Conservation (phyloP, 2,113 vertebrate genomes). For the Hymenochirus boettgeri region DNA sequence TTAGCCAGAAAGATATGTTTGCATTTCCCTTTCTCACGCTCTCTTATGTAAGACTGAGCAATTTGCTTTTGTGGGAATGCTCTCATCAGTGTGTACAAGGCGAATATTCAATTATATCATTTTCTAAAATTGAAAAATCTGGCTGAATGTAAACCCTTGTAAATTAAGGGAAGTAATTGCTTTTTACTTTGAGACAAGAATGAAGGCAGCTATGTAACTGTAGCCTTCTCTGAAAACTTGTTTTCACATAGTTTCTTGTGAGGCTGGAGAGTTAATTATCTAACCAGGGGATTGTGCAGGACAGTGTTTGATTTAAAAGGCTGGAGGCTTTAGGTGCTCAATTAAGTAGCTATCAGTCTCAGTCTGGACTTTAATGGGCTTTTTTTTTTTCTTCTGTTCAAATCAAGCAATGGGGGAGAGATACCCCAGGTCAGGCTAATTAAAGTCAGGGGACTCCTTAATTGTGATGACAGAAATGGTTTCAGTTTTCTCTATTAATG, state of each 20-base stretch:
- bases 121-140: constrained; percentile 40
- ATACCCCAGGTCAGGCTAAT: constrained; percentile 91
- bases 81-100: constrained; percentile 12
- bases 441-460: constrained; percentile 96
- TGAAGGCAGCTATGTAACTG: constrained; percentile 56
- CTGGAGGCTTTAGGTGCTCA: constrained; percentile 92
- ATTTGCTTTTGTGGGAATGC: constrained; percentile 27
- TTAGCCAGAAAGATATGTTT: constrained; percentile 31
- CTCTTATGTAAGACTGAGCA: constrained; percentile 28
- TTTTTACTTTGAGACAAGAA: constrained; percentile 52
- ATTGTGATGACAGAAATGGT: constrained; percentile 93
- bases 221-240: constrained; percentile 62
- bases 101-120: constrained; percentile 42
- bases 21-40: constrained; percentile 39
- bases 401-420: constrained; percentile 77
- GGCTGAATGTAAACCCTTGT: constrained; percentile 36
- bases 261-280: constrained; percentile 82
- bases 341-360: constrained; percentile 95
- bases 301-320: constrained; percentile 95
- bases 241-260: constrained; percentile 58
- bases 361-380: constrained; percentile 92
- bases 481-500: constrained; percentile 77
- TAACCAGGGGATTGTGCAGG: constrained; percentile 81
- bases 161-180: constrained; percentile 40
- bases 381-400: constrained; percentile 72